phyloP scores from a whole-genome alignment of 1,140 invertebrate genomes.

The Thaumatotibia leucotreta region DNA sequence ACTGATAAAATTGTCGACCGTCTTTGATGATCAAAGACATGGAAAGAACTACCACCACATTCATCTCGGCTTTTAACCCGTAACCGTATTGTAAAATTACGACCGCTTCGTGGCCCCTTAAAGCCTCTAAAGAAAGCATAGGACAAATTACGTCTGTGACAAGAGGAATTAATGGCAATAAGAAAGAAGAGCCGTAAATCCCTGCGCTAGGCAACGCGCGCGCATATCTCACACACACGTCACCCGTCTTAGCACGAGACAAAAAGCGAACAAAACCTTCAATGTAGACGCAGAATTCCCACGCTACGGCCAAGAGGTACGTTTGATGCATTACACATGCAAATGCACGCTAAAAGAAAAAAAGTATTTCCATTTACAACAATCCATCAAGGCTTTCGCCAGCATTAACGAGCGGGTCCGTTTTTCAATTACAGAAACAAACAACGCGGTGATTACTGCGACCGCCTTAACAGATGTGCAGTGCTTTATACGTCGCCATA shows the following conservation, averaged over 20 bases:
- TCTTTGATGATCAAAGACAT: background rate
- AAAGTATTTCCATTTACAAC: conserved; percentile 51
- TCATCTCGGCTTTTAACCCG: background rate
- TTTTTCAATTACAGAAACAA: conserved; percentile 65
- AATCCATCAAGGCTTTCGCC: conserved; percentile 60
- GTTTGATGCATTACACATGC: conserved; percentile 54
- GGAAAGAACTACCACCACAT: background rate
- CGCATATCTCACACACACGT: conserved; percentile 10
- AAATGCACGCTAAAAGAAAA: conserved; percentile 47
- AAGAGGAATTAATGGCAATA: conserved; percentile 13
- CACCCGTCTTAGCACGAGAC: conserved; percentile 33
- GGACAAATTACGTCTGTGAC: conserved; percentile 7
- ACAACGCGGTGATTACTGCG: conserved; percentile 49
- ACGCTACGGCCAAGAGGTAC: conserved; percentile 39
- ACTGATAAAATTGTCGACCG: too few species aligned
- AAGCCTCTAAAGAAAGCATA: background rate
- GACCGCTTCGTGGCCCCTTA: background rate
- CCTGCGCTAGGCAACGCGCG: conserved; percentile 1
- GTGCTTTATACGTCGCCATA: background rate
- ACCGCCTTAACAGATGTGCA: conserved; percentile 6
- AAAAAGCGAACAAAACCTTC: conserved; percentile 33
- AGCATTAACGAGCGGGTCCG: conserved; percentile 47
- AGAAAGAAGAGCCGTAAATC: conserved; percentile 5
- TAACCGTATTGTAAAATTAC: background rate
- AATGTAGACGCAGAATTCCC: conserved; percentile 42